phyloP scores from a whole-genome alignment of 2,797 vertebrate species.

The Aldrovandia affinis region DNA sequence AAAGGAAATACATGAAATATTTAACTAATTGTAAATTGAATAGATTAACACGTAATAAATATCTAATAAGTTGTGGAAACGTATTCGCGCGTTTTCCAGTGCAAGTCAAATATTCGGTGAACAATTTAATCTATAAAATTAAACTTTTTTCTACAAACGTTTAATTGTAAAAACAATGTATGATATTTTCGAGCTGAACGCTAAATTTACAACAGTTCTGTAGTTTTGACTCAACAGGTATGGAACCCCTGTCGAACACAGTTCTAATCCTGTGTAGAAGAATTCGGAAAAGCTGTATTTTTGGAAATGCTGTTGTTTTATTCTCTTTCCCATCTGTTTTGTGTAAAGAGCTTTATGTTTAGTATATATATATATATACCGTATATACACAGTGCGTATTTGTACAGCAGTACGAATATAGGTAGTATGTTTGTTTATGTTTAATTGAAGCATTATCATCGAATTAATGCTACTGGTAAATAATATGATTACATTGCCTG shows the following conservation, averaged over 20 bases:
- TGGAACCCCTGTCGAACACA: constrained; percentile 25
- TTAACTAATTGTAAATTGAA: neutral
- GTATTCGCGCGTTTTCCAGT: neutral
- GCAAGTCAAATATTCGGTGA: neutral
- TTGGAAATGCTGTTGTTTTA: constrained; percentile 5
- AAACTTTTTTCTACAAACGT: too few relatives aligned
- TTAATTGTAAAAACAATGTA: neutral
- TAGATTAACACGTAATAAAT: neutral
- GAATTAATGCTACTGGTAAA: too few relatives aligned
- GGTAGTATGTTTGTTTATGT: too few relatives aligned
- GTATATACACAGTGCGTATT: too few relatives aligned
- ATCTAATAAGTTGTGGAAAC: too few relatives aligned
- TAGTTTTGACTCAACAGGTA: constrained; percentile 69
- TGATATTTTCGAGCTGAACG: neutral
- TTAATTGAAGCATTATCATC: too few relatives aligned
- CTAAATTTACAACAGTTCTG: neutral
- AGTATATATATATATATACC: too few relatives aligned
- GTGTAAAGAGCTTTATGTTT: neutral
- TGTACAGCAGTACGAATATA: too few relatives aligned
- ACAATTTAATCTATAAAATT: neutral
- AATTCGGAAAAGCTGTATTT: neutral
- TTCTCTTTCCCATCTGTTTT: neutral
- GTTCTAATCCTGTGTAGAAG: neutral
- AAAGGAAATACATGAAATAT: neutral
- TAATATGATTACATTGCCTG: too few relatives aligned